These are phyloP conservation scores for Megalops atlanticus DNA, from an alignment of 2,113 vertebrate genomes.

Conservation along the genomic window DNA sequence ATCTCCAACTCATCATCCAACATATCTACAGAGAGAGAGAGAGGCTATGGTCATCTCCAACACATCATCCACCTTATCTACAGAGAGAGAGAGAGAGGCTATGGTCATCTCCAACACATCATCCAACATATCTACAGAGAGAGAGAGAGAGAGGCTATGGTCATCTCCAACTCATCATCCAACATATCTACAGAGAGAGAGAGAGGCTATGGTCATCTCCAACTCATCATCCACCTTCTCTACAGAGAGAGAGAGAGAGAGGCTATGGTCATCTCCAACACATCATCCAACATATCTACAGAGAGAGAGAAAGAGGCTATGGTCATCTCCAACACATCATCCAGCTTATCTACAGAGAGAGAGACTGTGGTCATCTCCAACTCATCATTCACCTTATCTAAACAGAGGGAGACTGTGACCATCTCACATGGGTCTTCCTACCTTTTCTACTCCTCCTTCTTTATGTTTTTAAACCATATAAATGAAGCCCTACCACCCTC, in stretches of 20 bases:
- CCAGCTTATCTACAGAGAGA: slow-evolving; percentile 19
- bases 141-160: too few species aligned
- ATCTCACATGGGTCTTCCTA: too few species aligned
- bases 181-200: slow-evolving; percentile 77
- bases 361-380: slow-evolving; percentile 89
- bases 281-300: neutral
- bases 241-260: slow-evolving; percentile 7
- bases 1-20: slow-evolving; percentile 87
- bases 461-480: too few species aligned
- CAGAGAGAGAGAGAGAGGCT: slow-evolving; percentile 25
- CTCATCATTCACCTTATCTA: slow-evolving; percentile 94
- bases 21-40: neutral
- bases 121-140: neutral
- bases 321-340: too few species aligned
- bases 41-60: slow-evolving; percentile 77
- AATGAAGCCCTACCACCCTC: too few species aligned
- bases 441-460: too few species aligned
- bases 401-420: slow-evolving; percentile 20
- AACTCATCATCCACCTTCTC: too few species aligned
- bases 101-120: slow-evolving; percentile 95
- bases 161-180: slow-evolving; percentile 93
- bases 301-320: neutral
- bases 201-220: slow-evolving; percentile 85
- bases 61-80: slow-evolving; percentile 94
- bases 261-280: too few species aligned